Percentiles rank a stretch among this genome's conserved stretches.
phyloP scores from a whole-genome alignment of 2,113 vertebrate species.

The Pogona vitticeps region DNA sequence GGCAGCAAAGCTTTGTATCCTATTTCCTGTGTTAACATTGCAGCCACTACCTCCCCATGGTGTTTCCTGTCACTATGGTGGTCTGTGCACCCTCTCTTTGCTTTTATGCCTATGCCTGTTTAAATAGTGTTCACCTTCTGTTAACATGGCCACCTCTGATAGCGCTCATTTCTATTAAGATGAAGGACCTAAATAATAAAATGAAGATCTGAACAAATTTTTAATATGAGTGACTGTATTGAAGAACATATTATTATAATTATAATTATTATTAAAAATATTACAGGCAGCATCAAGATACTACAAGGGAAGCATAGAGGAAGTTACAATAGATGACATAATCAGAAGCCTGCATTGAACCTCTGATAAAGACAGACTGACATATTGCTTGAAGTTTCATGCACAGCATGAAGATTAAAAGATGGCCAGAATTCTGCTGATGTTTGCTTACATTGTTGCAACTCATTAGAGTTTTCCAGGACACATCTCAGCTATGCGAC shows the following conservation, averaged over 20 bases:
- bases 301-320: no score
- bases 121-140: background rate
- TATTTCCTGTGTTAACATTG: background rate
- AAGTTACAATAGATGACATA: background rate
- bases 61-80: background rate
- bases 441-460: background rate
- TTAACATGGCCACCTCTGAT: background rate
- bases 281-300: background rate
- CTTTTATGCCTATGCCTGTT: background rate
- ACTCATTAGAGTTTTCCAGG: no score
- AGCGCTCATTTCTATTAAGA: background rate
- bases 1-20: background rate
- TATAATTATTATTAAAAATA: background rate
- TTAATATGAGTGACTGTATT: background rate
- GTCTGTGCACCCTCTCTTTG: background rate
- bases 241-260: background rate
- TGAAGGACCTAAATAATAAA: background rate
- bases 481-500: no score
- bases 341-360: background rate
- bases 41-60: background rate
- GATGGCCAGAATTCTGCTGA: background rate
- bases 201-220: background rate
- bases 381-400: background rate
- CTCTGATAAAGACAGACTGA: background rate
- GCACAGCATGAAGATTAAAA: background rate